phyloP scores from a whole-genome alignment of 1,140 invertebrate species.

The Pogonus chalceus region DNA sequence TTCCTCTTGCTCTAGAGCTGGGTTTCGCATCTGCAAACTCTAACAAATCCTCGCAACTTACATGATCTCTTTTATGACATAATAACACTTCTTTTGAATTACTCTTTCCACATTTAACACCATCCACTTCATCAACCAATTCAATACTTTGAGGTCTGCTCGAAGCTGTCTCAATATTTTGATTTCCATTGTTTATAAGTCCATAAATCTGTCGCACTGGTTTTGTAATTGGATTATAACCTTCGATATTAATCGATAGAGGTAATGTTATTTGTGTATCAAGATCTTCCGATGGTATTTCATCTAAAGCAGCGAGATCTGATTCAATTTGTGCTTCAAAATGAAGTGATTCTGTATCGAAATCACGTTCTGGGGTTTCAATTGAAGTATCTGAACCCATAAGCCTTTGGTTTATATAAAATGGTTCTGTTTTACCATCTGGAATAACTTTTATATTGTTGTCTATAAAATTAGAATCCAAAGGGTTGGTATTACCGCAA shows the following conservation, averaged over 20 bases:
- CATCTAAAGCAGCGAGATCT: conserved; percentile 53
- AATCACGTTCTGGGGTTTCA: conserved; percentile 17
- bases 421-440: not conserved
- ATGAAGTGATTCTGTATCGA: conserved; percentile 27
- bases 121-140: conserved; percentile 18
- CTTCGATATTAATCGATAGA: not conserved
- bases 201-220: not conserved
- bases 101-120: conserved; percentile 17
- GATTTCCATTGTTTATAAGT: not conserved
- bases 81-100: no score
- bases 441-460: not conserved
- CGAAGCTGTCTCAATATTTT: not conserved
- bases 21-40: conserved; percentile 83
- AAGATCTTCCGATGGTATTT: conserved; percentile 24
- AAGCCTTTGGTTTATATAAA: conserved; percentile 1
- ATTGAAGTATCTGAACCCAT: conserved; percentile 33
- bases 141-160: conserved; percentile 2
- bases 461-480: not conserved
- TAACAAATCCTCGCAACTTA: conserved; percentile 84
- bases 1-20: conserved; percentile 67
- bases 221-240: not conserved
- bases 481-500: not conserved
- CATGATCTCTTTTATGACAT: no score
- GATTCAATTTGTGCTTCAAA: conserved; percentile 54
- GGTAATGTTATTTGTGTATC: conserved; percentile 17